Evolutionary conservation across 1,140 invertebrate species (phyloP).

Genomic region (Diachasma alloeum): DNA sequence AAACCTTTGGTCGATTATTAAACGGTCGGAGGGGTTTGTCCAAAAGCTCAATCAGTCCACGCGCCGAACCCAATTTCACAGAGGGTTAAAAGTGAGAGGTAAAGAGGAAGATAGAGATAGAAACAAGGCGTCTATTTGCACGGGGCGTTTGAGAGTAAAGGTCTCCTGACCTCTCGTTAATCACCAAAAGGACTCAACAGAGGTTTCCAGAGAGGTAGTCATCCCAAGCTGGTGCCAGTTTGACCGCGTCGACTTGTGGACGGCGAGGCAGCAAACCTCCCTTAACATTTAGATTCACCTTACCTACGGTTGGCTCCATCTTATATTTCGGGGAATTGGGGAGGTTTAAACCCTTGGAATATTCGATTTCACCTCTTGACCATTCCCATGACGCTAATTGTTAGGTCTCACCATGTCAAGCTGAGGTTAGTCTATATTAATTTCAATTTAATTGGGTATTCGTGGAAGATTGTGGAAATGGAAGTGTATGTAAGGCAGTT

Average conservation of each 20-base stretch:
- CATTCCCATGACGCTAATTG: constrained; percentile 4
- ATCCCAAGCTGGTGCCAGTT: constrained; percentile 3
- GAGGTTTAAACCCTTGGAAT: neutral
- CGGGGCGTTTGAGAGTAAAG: constrained; percentile 44
- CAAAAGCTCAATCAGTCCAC: constrained; percentile 56
- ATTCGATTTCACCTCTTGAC: constrained; percentile 5
- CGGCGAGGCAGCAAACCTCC: constrained; percentile 39
- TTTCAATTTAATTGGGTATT: neutral
- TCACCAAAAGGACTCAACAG: constrained; percentile 58
- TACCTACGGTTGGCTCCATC: neutral
- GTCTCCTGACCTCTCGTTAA: constrained; percentile 63
- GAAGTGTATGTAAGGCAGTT: neutral
- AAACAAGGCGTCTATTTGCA: constrained; percentile 16
- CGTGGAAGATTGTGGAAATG: neutral
- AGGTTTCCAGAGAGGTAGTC: constrained; percentile 29
- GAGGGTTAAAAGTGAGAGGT: neutral
- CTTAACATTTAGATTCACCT: constrained; percentile 11
- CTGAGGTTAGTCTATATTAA: neutral
- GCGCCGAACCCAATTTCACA: constrained; percentile 56
- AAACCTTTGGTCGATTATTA: constrained; percentile 35
- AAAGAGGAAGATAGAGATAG: neutral
- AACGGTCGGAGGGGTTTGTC: constrained; percentile 34
- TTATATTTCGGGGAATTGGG: neutral
- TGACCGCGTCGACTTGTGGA: constrained; percentile 4
- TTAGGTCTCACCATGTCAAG: neutral